Evolutionary conservation across 2,113 vertebrate genomes (phyloP), one percentile per base, ranked within the genome.

Genomic region (Myodes glareolus): DNA sequence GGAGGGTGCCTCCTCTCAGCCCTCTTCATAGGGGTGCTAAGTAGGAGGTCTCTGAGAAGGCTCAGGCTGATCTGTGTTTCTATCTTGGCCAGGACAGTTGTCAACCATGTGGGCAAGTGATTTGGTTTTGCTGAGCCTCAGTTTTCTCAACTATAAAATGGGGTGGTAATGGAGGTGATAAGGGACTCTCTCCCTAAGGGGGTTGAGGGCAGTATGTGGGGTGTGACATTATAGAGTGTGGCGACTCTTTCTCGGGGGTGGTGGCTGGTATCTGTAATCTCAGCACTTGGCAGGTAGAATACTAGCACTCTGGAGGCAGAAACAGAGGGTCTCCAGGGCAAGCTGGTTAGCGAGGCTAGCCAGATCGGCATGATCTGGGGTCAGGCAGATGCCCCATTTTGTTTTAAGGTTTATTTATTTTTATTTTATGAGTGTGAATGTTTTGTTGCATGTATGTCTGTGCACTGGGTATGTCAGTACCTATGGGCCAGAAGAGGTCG

Each of bases 141-240:
- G 52, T 78, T 73, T 94, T 73, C 47, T 82, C 39, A 14, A 21
- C 73, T 3, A 2, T 93, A 58, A 82, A 93, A n/a, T 47, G 52
- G 55, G 55, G 55, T 58, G 55, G 55, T 58, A 58, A 58, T 58
- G 55, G 29, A 23, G 13, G 58, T 77, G n/a, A 36, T 8, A 4
- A 13, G 58, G 39, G 14, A 23, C 31, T 77, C 87, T 88, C 72
- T 70, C 17, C 29, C n/a, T 50, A 63, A 7, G 4, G 61, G 7
- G 11, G 31, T 33, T 67, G 63, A 39, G 29, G 61, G n/a, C 14
- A 33, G 42, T 47, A 31, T 45, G 17, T 67, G 13, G 61, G 82
- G 31, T 5, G 61, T 7, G 39, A 67, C 1, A 1, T 42, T 5
- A 39, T 16, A 3, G 36, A 82, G 25, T 58, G 1, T 0, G 17